Percentiles rank a stretch among this genome's conserved stretches.
Evolutionary conservation across 37 sponge, comb jelly and placozoan genomes (phyloP).

Genomic region (Bolinopsis microptera): DNA sequence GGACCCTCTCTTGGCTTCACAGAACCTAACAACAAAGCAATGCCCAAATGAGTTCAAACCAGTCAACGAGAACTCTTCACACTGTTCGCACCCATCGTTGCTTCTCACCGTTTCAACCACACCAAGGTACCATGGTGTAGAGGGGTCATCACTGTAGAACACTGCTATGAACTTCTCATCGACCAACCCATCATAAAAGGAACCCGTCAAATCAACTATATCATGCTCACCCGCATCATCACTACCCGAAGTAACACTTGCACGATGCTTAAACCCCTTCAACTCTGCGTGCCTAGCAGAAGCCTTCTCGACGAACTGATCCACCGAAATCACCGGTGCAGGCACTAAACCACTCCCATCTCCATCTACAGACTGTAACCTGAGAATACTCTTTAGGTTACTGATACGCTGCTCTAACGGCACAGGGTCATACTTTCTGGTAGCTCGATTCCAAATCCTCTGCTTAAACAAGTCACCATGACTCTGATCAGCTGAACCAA

Average conservation of each 20-base stretch:
- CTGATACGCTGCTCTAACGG: background rate
- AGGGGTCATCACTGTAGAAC: slow-evolving; percentile 16
- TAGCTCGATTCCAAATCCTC: background rate
- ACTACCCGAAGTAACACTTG: background rate
- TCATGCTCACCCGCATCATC: background rate
- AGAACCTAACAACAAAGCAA: background rate
- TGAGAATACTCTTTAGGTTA: background rate
- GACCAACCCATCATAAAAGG: background rate
- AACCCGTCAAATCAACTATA: background rate
- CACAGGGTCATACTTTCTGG: background rate
- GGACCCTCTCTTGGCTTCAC: too few species aligned
- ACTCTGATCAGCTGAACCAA: background rate
- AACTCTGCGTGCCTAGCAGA: background rate
- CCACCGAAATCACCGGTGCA: background rate
- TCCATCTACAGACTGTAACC: background rate
- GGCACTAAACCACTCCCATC: too few species aligned
- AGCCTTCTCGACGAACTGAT: background rate
- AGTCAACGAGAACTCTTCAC: background rate
- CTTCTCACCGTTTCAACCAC: background rate
- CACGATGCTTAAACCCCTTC: background rate
- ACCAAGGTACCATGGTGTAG: background rate
- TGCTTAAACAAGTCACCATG: background rate
- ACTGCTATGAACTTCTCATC: background rate
- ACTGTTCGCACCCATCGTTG: background rate
- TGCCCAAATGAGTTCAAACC: background rate